Evolutionary conservation across 2,113 vertebrate genomes (phyloP).

Genomic region (Cebidichthys violaceus): DNA sequence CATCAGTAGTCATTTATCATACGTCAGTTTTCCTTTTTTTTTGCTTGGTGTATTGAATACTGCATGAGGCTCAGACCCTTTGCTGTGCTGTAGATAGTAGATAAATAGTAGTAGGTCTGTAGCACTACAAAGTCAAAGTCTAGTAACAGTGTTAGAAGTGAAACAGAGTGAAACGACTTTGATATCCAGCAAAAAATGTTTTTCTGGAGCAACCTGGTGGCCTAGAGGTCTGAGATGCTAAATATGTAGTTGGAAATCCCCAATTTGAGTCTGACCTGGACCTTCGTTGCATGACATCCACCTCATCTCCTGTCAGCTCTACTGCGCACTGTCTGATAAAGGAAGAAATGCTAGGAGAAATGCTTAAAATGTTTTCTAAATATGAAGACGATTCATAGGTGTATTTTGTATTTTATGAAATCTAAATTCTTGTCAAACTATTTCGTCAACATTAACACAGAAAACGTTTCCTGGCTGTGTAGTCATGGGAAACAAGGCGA

Average conservation of each 20-base stretch:
- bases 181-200: background rate
- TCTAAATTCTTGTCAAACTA: background rate
- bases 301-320: background rate
- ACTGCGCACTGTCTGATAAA: background rate
- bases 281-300: background rate
- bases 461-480: background rate
- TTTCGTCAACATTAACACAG: background rate
- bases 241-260: background rate
- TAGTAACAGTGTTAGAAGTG: background rate
- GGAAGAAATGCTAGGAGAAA: background rate
- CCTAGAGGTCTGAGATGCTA: background rate
- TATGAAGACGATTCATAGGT: background rate
- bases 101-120: background rate
- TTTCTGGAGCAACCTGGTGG: background rate
- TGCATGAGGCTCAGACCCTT: background rate
- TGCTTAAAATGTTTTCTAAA: background rate
- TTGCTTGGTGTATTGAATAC: constrained; percentile 2
- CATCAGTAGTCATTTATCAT: background rate
- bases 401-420: background rate
- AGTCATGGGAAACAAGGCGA: constrained; percentile 38
- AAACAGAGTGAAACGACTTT: background rate
- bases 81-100: background rate
- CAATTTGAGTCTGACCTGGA: background rate
- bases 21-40: background rate
- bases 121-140: background rate